Evolutionary conservation across 2,888 invertebrate genomes (phyloP).

Genomic region (Apeira syringaria): DNA sequence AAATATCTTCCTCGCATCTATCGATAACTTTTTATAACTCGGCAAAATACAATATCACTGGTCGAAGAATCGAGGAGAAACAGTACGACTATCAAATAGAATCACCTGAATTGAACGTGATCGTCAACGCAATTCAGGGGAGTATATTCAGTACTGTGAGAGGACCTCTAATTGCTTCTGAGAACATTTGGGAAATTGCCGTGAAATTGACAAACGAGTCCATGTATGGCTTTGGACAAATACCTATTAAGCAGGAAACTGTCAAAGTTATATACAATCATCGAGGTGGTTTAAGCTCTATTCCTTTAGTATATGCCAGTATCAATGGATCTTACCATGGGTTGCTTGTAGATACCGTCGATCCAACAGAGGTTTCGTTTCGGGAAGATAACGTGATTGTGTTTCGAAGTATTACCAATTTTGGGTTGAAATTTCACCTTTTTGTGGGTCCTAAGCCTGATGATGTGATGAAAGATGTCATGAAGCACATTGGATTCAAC

Average conservation of each 20-base stretch:
- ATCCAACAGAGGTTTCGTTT: slow-evolving; percentile 82
- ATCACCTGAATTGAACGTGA: slow-evolving; percentile 56
- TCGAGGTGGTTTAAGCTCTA: slow-evolving; percentile 59
- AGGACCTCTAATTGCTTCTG: slow-evolving; percentile 84
- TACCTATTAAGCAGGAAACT: slow-evolving; percentile 58
- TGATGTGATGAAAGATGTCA: slow-evolving; percentile 66
- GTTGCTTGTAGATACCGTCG: slow-evolving; percentile 72
- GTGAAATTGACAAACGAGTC: slow-evolving; percentile 77
- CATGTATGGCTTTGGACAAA: slow-evolving; percentile 83
- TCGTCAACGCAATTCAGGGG: slow-evolving; percentile 51
- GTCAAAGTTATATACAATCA: slow-evolving; percentile 75
- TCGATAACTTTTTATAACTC: slow-evolving; percentile 61
- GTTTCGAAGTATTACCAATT: slow-evolving; percentile 78
- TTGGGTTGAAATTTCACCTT: slow-evolving; percentile 64
- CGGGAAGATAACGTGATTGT: slow-evolving; percentile 78
- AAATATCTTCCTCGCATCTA: slow-evolving; percentile 61
- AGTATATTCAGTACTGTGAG: slow-evolving; percentile 77
- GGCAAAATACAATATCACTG: slow-evolving; percentile 32
- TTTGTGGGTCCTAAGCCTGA: slow-evolving; percentile 67
- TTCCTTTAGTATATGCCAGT: slow-evolving; percentile 81
- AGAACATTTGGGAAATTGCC: slow-evolving; percentile 85
- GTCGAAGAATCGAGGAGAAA: slow-evolving; percentile 49
- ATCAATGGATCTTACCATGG: slow-evolving; percentile 81
- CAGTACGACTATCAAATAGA: slow-evolving; percentile 51
- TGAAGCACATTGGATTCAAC: slow-evolving; percentile 44